A percentile compares a stretch with the other conserved stretches of the same genome.
Conservation (phyloP, 1,140 invertebrate genomes). For the Drosophila tropicalis region DNA sequence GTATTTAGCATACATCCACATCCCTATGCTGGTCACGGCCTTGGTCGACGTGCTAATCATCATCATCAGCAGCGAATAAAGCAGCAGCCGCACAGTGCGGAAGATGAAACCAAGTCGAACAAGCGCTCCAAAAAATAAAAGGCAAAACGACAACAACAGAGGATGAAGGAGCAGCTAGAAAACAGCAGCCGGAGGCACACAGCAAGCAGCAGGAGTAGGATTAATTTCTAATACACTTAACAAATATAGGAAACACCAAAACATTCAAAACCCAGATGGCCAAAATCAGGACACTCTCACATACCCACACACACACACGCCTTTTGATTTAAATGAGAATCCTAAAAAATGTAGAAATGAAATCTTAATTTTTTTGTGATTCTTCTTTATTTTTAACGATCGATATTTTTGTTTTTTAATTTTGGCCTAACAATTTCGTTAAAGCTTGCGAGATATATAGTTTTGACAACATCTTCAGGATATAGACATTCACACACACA, state of each 20-base stretch:
- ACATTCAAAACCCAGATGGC: not conserved
- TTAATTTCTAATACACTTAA: not conserved
- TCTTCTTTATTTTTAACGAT: too few species aligned
- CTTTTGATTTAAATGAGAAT: too few species aligned
- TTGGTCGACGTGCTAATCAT: constrained; percentile 51
- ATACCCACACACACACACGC: too few species aligned
- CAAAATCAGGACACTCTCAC: not conserved
- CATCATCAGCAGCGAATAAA: constrained; percentile 61
- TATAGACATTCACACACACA: not conserved
- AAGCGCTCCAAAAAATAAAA: constrained; percentile 59
- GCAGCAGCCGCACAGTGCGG: constrained; percentile 52
- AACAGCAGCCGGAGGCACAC: not conserved
- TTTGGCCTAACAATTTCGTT: too few species aligned
- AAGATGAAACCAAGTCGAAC: constrained; percentile 37
- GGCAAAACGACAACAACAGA: not conserved
- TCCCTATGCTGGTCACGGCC: constrained; percentile 59
- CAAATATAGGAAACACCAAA: not conserved
- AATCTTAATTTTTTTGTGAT: too few species aligned
- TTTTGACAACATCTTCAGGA: not conserved
- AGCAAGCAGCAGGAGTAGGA: not conserved
- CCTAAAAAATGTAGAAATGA: too few species aligned
- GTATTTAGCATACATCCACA: constrained; percentile 62
- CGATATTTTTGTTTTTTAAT: too few species aligned
- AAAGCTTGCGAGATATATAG: not conserved
- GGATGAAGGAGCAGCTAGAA: not conserved